Evolutionary conservation across 1,140 invertebrate genomes (phyloP), one percentile per base, ranked within the genome.

Genomic region (Cyclargus thomasi): DNA sequence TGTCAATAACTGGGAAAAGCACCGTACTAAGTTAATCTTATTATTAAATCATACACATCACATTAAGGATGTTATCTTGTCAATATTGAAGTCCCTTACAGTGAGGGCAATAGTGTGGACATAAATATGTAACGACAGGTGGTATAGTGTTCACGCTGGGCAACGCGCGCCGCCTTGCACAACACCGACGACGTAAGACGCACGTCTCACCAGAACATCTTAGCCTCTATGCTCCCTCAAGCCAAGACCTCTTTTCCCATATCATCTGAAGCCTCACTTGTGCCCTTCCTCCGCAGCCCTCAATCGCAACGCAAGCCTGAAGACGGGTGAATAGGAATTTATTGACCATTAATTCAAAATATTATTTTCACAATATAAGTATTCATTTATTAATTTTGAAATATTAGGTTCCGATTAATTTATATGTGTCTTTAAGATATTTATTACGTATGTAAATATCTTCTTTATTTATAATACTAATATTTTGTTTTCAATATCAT

Each of bases 41-140:
- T 91, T 91, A 91, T 91, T 91, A 90, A 91, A 91, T 91, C 90
- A 91, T 90, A 91, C 90, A 91, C 89, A 91, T 91, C 90, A 91
- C 88, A 91, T 91, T 91, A 91, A 90, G 89, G 90, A 88, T 90
- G 90, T 91, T 91, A 91, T 91, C 90, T 90, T 90, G 89, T 91
- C 90, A 91, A 91, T 91, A 91, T 91, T 89, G 82, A 90, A 91
- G 88, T 89, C 87, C 84, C 87, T 88, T 87, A 89, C 86, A 86
- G 84, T 87, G 88, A 85, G 86, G 85, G 82, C 84, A 88, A 90
- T 89, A 87, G 84, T 89, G 88, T 86, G 88, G 89, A 88, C 88
- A 90, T 90, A 90, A 89, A 90, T 90, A 90, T 88, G 85, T 86
- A 88, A 83, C 88, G 86, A 88, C 86, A 88, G 88, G 86, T 88